Percentiles rank a stretch among this genome's conserved stretches.
Conservation (phyloP, 2,888 invertebrate genomes). For the Leuctra nigra region DNA sequence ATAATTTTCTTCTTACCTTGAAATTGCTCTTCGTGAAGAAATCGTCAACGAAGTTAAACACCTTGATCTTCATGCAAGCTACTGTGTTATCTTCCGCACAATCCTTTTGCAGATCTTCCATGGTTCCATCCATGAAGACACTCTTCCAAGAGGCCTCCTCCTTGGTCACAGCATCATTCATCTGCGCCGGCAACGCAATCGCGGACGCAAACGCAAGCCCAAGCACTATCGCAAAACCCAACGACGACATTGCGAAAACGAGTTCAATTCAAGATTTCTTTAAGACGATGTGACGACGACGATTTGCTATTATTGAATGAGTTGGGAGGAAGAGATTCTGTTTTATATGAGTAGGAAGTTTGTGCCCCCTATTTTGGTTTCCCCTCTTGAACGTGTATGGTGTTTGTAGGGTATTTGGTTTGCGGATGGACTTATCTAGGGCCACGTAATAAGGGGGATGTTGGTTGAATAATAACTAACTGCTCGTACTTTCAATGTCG, state of each 20-base stretch:
- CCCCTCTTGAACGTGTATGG: background rate
- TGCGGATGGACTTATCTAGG: conserved; percentile 7
- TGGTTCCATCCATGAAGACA: conserved; percentile 62
- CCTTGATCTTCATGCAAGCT: conserved; percentile 77
- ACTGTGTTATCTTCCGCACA: conserved; percentile 70
- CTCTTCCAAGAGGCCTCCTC: conserved; percentile 36
- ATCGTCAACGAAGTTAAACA: conserved; percentile 60
- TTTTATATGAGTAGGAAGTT: conserved; percentile 14
- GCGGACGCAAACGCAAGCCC: background rate
- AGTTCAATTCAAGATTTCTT: too few species aligned
- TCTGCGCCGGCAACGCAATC: conserved; percentile 4
- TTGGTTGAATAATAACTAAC: background rate
- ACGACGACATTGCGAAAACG: background rate
- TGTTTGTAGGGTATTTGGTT: conserved; percentile 14
- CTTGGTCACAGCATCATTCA: background rate
- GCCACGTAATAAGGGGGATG: background rate
- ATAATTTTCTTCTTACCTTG: conserved; percentile 50
- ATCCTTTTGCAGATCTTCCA: conserved; percentile 52
- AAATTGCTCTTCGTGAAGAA: conserved; percentile 72
- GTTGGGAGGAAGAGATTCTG: background rate
- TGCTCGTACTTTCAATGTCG: conserved; percentile 12
- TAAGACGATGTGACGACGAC: background rate
- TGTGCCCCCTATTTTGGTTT: background rate
- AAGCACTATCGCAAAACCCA: background rate
- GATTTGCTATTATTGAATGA: background rate